phyloP scores from a whole-genome alignment of 2,797 vertebrate species.

The Pogoniulus pusillus region DNA sequence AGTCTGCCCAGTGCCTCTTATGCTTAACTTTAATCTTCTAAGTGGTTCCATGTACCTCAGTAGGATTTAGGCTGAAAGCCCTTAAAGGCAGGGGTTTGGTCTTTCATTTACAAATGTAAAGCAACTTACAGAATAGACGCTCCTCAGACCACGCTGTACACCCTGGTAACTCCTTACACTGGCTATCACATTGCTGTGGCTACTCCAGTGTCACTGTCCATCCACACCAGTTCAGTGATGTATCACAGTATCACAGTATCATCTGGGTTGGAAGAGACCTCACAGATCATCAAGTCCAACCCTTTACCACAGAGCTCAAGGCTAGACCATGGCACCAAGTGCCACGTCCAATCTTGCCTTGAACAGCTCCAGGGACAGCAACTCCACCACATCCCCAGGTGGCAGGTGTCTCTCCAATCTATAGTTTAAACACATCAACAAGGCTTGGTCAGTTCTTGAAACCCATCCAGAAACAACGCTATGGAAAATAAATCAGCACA shows the following conservation, averaged over 20 bases:
- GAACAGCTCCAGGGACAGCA: too few species aligned
- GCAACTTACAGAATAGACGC: not conserved
- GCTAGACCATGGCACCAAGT: too few species aligned
- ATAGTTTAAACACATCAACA: not conserved
- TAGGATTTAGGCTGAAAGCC: not conserved
- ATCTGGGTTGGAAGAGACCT: too few species aligned
- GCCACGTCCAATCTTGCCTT: too few species aligned
- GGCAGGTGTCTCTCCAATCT: not conserved
- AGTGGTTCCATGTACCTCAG: not conserved
- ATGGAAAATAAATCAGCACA: not conserved
- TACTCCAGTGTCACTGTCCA: not conserved
- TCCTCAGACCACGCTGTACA: not conserved
- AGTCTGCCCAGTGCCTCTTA: not conserved
- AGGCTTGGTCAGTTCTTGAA: not conserved
- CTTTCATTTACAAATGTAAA: not conserved
- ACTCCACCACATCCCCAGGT: too few species aligned
- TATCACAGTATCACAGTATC: too few species aligned
- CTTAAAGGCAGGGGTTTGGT: not conserved
- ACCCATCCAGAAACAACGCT: not conserved
- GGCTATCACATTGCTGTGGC: fast-evolving
- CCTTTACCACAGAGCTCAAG: too few species aligned
- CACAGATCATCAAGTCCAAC: too few species aligned
- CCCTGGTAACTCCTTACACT: not conserved
- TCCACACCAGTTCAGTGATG: not conserved
- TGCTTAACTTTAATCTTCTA: not conserved